These are phyloP conservation scores for Chiridota heheva DNA, from an alignment of 35 echinoderm and acorn worm genomes.

Conservation along the genomic window DNA sequence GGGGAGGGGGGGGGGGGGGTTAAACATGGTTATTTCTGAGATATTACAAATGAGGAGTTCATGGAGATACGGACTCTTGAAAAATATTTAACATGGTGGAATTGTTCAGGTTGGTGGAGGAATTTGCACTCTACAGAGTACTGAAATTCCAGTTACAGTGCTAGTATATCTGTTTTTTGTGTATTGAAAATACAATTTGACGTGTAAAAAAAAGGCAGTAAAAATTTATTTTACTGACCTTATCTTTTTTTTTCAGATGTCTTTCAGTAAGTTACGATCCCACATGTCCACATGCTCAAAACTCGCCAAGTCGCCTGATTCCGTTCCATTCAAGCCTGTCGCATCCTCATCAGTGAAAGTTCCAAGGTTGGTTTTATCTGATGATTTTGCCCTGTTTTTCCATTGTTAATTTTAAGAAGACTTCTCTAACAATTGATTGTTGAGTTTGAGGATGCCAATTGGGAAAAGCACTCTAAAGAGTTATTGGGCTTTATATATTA, in stretches of 20 bases:
- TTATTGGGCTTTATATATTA: too few relatives aligned
- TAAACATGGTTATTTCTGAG: too few relatives aligned
- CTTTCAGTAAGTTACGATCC: conserved; percentile 31
- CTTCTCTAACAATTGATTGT: neutral
- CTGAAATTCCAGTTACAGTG: neutral
- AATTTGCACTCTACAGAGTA: neutral
- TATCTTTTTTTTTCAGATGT: neutral
- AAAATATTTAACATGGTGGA: neutral
- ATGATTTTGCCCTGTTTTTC: neutral
- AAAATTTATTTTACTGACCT: neutral
- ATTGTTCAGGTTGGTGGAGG: neutral
- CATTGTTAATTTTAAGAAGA: neutral
- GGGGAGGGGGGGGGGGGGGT: too few relatives aligned
- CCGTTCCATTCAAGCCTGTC: conserved; percentile 1
- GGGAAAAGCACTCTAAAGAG: too few relatives aligned
- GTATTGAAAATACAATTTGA: neutral
- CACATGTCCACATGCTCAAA: conserved; percentile 25
- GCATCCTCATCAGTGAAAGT: neutral
- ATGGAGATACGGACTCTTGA: too few relatives aligned
- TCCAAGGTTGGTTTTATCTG: neutral
- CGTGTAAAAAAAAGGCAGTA: neutral
- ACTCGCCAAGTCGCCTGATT: neutral
- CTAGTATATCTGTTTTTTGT: neutral
- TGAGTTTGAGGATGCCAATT: neutral
- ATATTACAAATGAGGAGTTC: too few relatives aligned